Base-by-base conservation (phyloP, 53 echinoderm and acorn worm genomes). In the Patiria pectinifera region DNA sequence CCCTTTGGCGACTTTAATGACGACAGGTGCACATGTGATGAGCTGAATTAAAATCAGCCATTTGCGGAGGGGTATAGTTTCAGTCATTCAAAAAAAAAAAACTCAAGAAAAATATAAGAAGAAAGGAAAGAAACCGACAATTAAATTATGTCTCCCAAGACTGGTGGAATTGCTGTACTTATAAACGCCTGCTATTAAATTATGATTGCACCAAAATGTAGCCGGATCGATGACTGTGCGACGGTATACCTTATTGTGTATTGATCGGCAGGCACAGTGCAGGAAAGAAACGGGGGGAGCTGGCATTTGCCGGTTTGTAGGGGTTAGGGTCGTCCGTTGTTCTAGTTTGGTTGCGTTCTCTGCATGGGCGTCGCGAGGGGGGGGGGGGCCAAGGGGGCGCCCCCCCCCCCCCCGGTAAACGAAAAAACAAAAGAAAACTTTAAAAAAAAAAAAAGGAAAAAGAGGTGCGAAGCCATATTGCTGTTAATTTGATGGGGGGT, bases 131-230 rank as follows among this genome's bases (percentile, higher is more conserved):
- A 3, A n/a, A 4, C 19, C 9, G 22, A 23, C 62, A n/a, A 69
- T 85, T 85, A 45, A 47, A 47, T 59, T 76, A 6, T 75, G 87
- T 23, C 21, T 75, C 59, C 74, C 13, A 21, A 87, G 24, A 45
- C 80, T 15, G 15, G 80, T 45, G 47, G 43, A 79, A 43, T 79
- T 79, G 4, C 43, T 45, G 15, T 47, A 10, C 80, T 4, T 46
- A 79, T 79, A 79, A 53, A 59, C 76, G 74, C 76, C 76, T 85
- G 19, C 71, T 87, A 87, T 87, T 76, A 87, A 76, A 87, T 87
- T 87, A 87, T 87, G 87, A 5, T 26, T 47, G 47, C 71, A 16
- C 24, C 8, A 48, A 23, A 49, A 74, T 87, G 76, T 59, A 15
- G n/a, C 35, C 23, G 24, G 76, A 76, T 87, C 87, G 87, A 87